Evolutionary conservation across 2,113 vertebrate species (phyloP).

Genomic region (Bos javanicus): DNA sequence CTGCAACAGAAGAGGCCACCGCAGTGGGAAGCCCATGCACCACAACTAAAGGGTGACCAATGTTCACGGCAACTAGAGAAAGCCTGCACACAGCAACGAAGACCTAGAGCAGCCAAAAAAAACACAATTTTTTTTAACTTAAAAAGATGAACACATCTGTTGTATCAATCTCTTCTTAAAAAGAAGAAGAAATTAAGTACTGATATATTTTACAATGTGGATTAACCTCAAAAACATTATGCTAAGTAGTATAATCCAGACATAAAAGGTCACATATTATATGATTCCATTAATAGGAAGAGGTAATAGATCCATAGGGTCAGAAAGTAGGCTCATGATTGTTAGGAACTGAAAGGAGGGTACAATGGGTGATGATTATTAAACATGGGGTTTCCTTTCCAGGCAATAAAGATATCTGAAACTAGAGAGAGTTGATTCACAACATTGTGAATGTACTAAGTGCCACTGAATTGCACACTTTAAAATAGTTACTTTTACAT

Average conservation of each 20-base stretch:
- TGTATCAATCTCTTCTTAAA: neutral
- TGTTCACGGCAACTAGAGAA: neutral
- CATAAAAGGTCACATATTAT: neutral
- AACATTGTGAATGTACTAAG: neutral
- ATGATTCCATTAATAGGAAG: neutral
- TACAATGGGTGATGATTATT: neutral
- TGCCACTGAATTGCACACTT: neutral
- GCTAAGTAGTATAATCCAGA: neutral
- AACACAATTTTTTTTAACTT: neutral
- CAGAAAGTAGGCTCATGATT: neutral
- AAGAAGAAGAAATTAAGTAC: neutral
- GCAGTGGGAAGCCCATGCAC: neutral
- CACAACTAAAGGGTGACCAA: neutral
- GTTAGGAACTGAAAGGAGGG: neutral
- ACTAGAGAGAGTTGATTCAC: neutral
- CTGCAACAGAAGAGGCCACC: neutral
- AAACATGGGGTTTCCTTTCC: neutral
- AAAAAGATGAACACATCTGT: neutral
- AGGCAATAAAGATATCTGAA: neutral
- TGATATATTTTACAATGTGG: neutral
- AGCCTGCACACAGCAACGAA: accelerated
- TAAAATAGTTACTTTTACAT: neutral
- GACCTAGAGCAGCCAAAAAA: neutral
- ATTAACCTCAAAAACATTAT: neutral
- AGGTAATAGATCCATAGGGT: neutral